A percentile compares a stretch with the other conserved stretches of the same genome.
These are phyloP conservation scores for Sitobion miscanthi DNA, from an alignment of 1,140 invertebrate species.

Conservation along the genomic window DNA sequence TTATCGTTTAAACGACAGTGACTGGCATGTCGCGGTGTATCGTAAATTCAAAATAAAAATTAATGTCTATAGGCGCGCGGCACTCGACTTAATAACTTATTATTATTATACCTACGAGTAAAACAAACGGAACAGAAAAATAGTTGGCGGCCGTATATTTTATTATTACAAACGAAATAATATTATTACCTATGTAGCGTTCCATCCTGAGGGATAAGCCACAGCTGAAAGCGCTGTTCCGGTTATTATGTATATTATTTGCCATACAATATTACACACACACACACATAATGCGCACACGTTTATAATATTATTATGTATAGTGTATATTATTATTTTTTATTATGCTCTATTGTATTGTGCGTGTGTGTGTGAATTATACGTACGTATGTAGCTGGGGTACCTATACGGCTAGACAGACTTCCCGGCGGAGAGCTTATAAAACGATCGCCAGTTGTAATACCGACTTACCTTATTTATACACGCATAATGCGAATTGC, in stretches of 20 bases:
- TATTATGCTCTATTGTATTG: background rate
- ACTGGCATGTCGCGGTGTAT: too few relatives aligned
- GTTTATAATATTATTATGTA: background rate
- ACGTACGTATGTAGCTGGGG: background rate
- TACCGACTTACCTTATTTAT: background rate
- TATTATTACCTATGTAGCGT: too few relatives aligned
- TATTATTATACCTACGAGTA: background rate
- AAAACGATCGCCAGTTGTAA: background rate
- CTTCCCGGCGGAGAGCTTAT: background rate
- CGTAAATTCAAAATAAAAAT: too few relatives aligned
- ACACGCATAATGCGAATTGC: background rate
- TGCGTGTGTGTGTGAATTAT: background rate
- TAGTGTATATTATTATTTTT: background rate
- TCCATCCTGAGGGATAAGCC: too few relatives aligned
- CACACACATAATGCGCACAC: too few relatives aligned
- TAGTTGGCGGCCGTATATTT: too few relatives aligned
- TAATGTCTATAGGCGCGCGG: too few relatives aligned
- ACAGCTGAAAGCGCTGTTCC: background rate
- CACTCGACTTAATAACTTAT: background rate
- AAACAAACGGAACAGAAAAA: background rate
- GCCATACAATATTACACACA: background rate
- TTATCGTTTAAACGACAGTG: too few relatives aligned
- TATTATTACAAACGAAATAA: too few relatives aligned
- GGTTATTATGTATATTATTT: background rate
- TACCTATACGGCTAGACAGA: background rate